A percentile compares a stretch with the other conserved stretches of the same genome.
phyloP scores from a whole-genome alignment of 2,797 vertebrate species.

The Melanogrammus aeglefinus region DNA sequence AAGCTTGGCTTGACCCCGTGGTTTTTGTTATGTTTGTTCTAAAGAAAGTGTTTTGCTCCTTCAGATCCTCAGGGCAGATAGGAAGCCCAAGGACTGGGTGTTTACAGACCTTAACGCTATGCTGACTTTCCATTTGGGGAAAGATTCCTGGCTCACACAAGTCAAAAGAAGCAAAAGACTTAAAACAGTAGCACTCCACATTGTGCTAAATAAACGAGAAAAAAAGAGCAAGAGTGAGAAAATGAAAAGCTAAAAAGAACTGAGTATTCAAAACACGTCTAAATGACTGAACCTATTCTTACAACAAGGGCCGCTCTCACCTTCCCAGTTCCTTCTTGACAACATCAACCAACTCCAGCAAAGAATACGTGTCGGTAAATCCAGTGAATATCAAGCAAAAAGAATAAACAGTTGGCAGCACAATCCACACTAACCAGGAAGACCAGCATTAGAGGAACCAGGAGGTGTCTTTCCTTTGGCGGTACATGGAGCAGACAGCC shows the following conservation, averaged over 20 bases:
- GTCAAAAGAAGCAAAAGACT: background rate
- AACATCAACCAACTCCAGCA: background rate
- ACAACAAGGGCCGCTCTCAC: background rate
- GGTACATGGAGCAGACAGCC: constrained; percentile 51
- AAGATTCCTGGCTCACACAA: constrained; percentile 2
- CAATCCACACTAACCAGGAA: constrained; percentile 50
- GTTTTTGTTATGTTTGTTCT: background rate
- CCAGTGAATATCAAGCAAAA: constrained; percentile 2
- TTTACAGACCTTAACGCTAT: constrained; percentile 17
- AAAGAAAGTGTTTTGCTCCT: constrained; percentile 19
- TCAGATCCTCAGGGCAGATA: constrained; percentile 31
- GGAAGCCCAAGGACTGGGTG: constrained; percentile 20
- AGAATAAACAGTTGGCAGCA: background rate
- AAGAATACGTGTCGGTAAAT: background rate
- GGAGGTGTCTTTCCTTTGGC: constrained; percentile 38
- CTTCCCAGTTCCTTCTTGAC: background rate
- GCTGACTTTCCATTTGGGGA: constrained; percentile 36
- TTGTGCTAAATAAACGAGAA: background rate
- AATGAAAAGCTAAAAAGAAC: background rate
- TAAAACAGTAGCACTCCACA: background rate
- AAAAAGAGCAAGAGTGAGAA: background rate
- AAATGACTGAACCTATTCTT: background rate
- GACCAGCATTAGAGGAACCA: constrained; percentile 17
- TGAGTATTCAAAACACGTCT: background rate
- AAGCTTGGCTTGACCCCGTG: background rate